Evolutionary conservation across 2,888 invertebrate genomes (phyloP).

Genomic region (Stenchaetothrips biformis): DNA sequence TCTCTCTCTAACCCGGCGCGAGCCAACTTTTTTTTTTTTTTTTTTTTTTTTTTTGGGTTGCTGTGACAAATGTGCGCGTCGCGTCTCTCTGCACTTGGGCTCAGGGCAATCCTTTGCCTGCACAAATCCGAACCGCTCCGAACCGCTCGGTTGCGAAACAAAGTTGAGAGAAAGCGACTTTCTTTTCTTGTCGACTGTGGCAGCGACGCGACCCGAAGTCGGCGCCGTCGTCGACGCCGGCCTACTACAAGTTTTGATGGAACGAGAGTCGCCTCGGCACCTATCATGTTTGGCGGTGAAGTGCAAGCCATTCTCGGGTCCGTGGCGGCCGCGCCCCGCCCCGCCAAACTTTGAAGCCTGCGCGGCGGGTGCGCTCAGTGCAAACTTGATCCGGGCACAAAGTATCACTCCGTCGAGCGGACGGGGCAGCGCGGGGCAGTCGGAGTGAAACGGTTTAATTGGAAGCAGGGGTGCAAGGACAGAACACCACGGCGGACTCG

Average conservation of each 20-base stretch:
- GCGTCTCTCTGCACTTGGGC: background rate
- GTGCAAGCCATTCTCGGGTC: too few species aligned
- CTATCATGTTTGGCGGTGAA: too few species aligned
- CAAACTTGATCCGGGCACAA: background rate
- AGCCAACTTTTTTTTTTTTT: too few species aligned
- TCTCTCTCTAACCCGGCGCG: too few species aligned
- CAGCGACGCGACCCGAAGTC: background rate
- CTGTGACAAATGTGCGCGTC: too few species aligned
- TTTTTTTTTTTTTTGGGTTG: too few species aligned
- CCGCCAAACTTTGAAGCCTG: background rate
- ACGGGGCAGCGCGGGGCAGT: too few species aligned
- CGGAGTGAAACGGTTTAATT: too few species aligned
- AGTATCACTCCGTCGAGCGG: background rate
- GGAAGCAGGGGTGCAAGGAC: too few species aligned
- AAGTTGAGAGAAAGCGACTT: background rate
- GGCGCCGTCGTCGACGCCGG: background rate
- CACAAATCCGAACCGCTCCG: conserved; percentile 17
- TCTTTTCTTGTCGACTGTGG: background rate
- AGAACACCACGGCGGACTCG: too few species aligned
- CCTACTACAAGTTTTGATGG: background rate
- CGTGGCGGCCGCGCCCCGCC: background rate
- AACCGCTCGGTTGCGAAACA: background rate
- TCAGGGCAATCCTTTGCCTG: background rate
- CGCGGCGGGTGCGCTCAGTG: background rate
- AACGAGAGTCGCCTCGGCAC: background rate